Base-by-base conservation (phyloP, 2,797 vertebrate genomes). In the Poecilia picta region DNA sequence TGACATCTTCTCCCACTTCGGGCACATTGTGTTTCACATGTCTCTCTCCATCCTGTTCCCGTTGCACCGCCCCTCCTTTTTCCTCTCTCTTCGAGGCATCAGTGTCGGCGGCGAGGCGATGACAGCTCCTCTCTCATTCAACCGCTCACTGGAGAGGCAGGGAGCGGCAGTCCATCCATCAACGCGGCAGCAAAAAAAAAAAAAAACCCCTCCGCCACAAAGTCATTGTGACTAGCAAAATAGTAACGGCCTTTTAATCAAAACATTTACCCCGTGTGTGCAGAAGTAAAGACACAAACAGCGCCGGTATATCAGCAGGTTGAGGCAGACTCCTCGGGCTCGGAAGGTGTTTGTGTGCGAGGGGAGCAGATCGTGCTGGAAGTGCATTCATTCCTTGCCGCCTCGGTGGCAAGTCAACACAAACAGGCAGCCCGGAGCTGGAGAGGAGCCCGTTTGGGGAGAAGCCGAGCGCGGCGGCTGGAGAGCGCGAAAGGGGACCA, bases 191-290 rank as follows among this genome's bases (percentile, higher is more conserved):
- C 91, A 87, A 92, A 83, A 1, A 33, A 33, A n/a, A n/a, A n/a
- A n/a, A n/a, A n/a, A n/a, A n/a, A n/a, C 87, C 91, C 82, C 80
- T 87, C 90, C 89, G 90, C 92, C 90, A 93, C 92, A 94, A 95
- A 95, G 91, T 87, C 84, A 92, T 90, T 92, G 90, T 94, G 94
- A 94, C 94, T 89, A 91, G 91, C 91, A 94, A 94, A 95, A 95
- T 91, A 95, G 95, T 95, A 95, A 95, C 94, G 49, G 83, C 79
- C 89, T 93, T 93, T 94, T 90, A 93, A 95, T 95, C 93, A 95
- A 94, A 96, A 95, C 95, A 95, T 95, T 93, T 93, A 91, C 89
- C 89, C 88, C 87, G 75, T 31, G 72, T 25, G 70, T 78, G 86
- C 83, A 83, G 89, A 87, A 91, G 85, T 88, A 84, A 89, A 89